Conservation (phyloP, 2,797 vertebrate species). For the Myotis pilosus region DNA sequence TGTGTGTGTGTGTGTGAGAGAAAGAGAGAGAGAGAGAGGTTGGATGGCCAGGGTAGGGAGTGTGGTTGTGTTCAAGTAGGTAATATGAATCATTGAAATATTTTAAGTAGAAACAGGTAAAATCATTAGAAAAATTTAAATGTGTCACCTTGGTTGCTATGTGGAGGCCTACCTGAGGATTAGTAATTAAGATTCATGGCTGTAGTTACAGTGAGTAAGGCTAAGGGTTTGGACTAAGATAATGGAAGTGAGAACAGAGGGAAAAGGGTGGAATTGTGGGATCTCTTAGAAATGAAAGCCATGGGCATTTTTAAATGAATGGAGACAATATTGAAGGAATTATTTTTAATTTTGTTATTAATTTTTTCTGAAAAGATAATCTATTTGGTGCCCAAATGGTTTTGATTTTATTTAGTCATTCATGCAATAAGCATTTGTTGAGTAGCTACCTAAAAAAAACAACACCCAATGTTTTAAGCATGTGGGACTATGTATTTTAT, state of each 20-base stretch:
- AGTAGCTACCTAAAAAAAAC: neutral
- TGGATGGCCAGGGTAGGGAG: neutral
- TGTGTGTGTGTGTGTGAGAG: neutral
- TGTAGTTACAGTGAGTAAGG: neutral
- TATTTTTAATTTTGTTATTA: neutral
- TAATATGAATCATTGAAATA: neutral
- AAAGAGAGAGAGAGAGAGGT: neutral
- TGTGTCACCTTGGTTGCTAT: neutral
- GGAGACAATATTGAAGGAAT: neutral
- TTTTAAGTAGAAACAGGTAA: neutral
- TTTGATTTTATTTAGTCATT: constrained; percentile 14
- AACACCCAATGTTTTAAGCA: neutral
- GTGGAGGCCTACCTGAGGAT: neutral
- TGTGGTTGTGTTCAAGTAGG: neutral
- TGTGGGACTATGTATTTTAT: neutral
- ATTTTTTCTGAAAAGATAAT: neutral
- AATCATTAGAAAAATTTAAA: neutral
- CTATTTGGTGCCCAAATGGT: neutral
- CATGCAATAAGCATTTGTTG: constrained; percentile 3
- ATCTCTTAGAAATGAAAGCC: neutral
- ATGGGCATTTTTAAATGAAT: neutral
- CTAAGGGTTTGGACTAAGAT: neutral
- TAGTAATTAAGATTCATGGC: neutral
- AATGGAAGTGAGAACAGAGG: neutral
- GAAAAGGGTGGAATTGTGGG: neutral